Evolutionary conservation across 1,140 invertebrate species (phyloP), one percentile per base, ranked within the genome.

Genomic region (Cyclina sinensis): DNA sequence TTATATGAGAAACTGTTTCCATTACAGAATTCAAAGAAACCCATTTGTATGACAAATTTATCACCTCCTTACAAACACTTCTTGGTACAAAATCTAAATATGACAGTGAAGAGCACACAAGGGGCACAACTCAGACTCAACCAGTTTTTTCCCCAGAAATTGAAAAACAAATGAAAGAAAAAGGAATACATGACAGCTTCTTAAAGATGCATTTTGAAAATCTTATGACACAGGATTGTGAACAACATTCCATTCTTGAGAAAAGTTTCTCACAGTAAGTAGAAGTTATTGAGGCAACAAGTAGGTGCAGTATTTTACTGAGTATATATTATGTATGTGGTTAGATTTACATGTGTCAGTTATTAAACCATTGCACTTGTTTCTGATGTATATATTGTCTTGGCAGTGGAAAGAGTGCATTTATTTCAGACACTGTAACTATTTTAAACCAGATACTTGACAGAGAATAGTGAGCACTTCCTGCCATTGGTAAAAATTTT

Each of bases 131-230:
- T 51, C 35, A 16, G n/a, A 79, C 51, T 39, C 27, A 68, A 14
- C 51, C 65, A 37, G 35, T 92, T 46, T 93, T 90, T 74, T 84
- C 90, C 24, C 57, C 86, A 21, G 84, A 91, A 24, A 76, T 93
- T 46, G 89, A 91, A 27, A 68, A 84, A 32, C 91, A 93, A 80
- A 90, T 92, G 83, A 88, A 91, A 51, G 74, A 90, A 0, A 91
- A 88, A 39, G 93, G 92, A 32, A 87, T 91, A 0, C 89, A 86
- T 89, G 93, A 94, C 82, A 88, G 90, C 14, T 88, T 94, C 7
- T 46, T 94, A 32, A 90, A 81, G 30, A 93, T 94, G 57, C 94
- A 94, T 82, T 94, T 94, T 91, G 86, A 92, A 35, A 84, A 89
- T 16, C 65, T 94, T 0, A 93, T 93, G 82, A 81, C 46, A 59